Base-by-base conservation (phyloP, 2,888 invertebrate species). In the Epirrhoe alternata region DNA sequence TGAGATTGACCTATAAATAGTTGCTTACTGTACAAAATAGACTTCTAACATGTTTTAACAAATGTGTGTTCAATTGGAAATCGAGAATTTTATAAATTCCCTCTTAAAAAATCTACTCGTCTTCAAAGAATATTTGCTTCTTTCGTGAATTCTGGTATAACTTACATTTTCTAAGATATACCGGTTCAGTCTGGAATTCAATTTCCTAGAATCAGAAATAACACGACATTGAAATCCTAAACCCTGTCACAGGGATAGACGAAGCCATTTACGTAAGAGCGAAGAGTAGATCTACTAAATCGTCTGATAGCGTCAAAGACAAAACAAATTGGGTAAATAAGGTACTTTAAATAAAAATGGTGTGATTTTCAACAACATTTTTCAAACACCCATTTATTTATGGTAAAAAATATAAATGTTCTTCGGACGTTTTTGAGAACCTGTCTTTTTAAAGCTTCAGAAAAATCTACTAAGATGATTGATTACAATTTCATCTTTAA, bases 151-250 rank as follows among this genome's bases (percentile, higher is more conserved):
- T 38, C 50, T 50, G 16, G 16, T 33, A 7, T 24, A 2, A 33
- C 35, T 5, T 38, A 35, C 58, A 51, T 51, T 52, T 60, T 14
- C 51, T 50, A 52, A 60, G 60, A 60, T 31, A 52, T 14, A 17
- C 12, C 17, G 59, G 30, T 45, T 42, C 50, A 31, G 45, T 57
- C 45, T 63, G 57, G 16, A 33, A 57, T 63, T 63, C 56, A 52
- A 63, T 63, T 63, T 57, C 63, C 51, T 33, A 57, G 51, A 63
- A 63, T 51, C 56, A 51, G 51, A 51, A 54, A 49, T 61, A 61
- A 24, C 33, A 50, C 47, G 50, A 56, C 51, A 62, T 62, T 62
- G 62, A 51, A 62, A 57, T 63, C 51, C 57, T 57, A 45, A 63
- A 52, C 57, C 56, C 49, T 55, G 49, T 14, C 53, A 14, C 49